Percentiles rank a stretch among this genome's conserved stretches.
Conservation (phyloP, 2,113 vertebrate genomes). For the Platichthys flesus region DNA sequence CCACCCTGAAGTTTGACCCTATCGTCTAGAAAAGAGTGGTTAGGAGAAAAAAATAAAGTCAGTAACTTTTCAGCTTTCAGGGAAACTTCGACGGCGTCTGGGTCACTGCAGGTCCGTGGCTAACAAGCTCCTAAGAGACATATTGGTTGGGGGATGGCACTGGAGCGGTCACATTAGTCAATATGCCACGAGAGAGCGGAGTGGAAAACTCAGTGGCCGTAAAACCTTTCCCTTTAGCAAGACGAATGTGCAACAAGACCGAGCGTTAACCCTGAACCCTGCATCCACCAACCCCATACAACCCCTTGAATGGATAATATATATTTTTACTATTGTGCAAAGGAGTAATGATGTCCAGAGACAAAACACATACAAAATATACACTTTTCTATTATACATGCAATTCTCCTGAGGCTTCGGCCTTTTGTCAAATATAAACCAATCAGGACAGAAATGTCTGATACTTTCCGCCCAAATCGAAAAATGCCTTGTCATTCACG, state of each 20-base stretch:
- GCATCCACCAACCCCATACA: conserved; percentile 5
- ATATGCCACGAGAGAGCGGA: conserved; percentile 60
- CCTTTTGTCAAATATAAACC: not conserved
- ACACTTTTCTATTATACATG: not conserved
- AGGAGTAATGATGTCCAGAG: conserved; percentile 14
- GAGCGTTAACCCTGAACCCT: conserved; percentile 48
- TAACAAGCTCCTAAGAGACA: conserved; percentile 78
- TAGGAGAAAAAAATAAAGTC: not conserved
- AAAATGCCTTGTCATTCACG: conserved; percentile 4
- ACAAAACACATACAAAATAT: conserved; percentile 18
- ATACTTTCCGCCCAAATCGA: conserved; percentile 28
- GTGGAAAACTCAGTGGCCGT: conserved; percentile 62
- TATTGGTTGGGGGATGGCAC: conserved; percentile 49
- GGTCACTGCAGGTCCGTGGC: conserved; percentile 65
- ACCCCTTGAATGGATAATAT: conserved; percentile 14
- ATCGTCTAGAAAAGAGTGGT: not conserved
- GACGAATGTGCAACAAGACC: conserved; percentile 44
- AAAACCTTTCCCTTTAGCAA: conserved; percentile 55
- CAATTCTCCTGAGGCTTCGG: not conserved
- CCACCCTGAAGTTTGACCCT: not conserved
- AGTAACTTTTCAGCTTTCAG: conserved; percentile 44
- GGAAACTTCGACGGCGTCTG: conserved; percentile 42
- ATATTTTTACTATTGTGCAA: conserved; percentile 1
- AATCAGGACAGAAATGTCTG: conserved; percentile 23
- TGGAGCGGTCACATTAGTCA: conserved; percentile 60